A percentile compares a stretch with the other conserved stretches of the same genome.
These are phyloP conservation scores for Bucorvus abyssinicus DNA, from an alignment of 2,797 vertebrate genomes.

Conservation along the genomic window DNA sequence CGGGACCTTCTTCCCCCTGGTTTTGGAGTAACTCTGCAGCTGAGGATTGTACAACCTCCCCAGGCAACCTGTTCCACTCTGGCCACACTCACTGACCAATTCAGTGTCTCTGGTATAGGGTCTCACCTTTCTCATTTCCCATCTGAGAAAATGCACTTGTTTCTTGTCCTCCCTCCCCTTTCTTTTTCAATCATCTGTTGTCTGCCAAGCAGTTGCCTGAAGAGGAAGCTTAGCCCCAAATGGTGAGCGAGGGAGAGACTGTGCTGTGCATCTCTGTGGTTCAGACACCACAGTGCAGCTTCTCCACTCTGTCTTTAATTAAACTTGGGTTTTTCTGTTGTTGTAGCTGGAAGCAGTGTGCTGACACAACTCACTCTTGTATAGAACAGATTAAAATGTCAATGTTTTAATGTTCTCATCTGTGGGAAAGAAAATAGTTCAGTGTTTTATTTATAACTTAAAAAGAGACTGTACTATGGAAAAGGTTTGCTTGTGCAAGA, in stretches of 20 bases:
- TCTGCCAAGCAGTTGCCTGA: not conserved
- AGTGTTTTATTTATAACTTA: slow-evolving; percentile 77
- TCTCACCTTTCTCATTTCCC: not conserved
- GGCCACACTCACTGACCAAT: not conserved
- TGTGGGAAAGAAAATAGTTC: slow-evolving; percentile 78
- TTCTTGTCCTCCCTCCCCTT: not conserved
- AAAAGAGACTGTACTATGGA: slow-evolving; percentile 60
- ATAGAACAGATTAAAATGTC: slow-evolving; percentile 79
- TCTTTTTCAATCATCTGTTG: not conserved
- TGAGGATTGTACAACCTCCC: not conserved
- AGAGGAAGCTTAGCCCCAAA: slow-evolving; percentile 20
- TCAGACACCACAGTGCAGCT: slow-evolving; percentile 43
- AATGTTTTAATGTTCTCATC: slow-evolving; percentile 76
- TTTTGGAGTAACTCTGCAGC: not conserved
- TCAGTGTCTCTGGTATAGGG: not conserved
- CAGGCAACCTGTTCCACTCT: not conserved
- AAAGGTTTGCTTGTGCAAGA: slow-evolving; percentile 60
- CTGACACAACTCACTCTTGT: slow-evolving; percentile 79
- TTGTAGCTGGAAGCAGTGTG: slow-evolving; percentile 77
- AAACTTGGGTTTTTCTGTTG: slow-evolving; percentile 73
- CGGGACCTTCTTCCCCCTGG: not conserved
- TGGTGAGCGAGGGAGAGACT: not conserved
- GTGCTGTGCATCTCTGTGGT: not conserved
- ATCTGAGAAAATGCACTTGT: not conserved
- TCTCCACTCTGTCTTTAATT: slow-evolving; percentile 77